Evolutionary conservation across 2,888 invertebrate species (phyloP).

Genomic region (Nasonia oneida): DNA sequence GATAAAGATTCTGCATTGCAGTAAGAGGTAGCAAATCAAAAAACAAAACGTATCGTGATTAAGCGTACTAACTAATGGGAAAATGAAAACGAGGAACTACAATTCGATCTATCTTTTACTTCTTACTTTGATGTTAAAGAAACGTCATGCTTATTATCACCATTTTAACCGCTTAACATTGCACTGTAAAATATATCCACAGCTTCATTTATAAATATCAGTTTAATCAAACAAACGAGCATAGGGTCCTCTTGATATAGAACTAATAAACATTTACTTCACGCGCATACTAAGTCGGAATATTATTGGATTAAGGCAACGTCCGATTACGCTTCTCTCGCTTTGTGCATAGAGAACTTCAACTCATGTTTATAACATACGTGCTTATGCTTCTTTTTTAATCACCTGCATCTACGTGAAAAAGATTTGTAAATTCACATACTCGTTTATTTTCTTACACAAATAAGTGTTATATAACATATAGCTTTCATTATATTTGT

Average conservation of each 20-base stretch:
- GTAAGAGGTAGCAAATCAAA: conserved; percentile 52
- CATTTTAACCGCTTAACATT: conserved; percentile 62
- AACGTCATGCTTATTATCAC: conserved; percentile 62
- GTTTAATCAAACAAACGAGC: conserved; percentile 58
- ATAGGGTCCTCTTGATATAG: conserved; percentile 32
- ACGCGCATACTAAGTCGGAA: conserved; percentile 37
- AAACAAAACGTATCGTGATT: conserved; percentile 6
- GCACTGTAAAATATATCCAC: conserved; percentile 66
- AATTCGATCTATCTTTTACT: conserved; percentile 29
- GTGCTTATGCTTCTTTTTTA: conserved; percentile 56
- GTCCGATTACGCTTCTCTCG: conserved; percentile 53
- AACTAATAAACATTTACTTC: conserved; percentile 40
- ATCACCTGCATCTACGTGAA: conserved; percentile 30
- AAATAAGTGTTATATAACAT: conserved; percentile 42
- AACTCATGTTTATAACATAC: conserved; percentile 39
- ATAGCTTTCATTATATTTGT: conserved; percentile 47
- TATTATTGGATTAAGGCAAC: conserved; percentile 44
- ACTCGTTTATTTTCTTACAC: conserved; percentile 21
- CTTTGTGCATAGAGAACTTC: conserved; percentile 49
- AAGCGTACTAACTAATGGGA: conserved; percentile 22
- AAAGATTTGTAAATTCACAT: conserved; percentile 23
- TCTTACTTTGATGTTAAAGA: conserved; percentile 50
- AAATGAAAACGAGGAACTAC: not conserved
- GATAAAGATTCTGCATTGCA: conserved; percentile 49
- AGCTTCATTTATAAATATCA: conserved; percentile 61